Evolutionary conservation across 2,113 vertebrate species (phyloP), one percentile per base, ranked within the genome.

Genomic region (Haemorhous mexicanus): DNA sequence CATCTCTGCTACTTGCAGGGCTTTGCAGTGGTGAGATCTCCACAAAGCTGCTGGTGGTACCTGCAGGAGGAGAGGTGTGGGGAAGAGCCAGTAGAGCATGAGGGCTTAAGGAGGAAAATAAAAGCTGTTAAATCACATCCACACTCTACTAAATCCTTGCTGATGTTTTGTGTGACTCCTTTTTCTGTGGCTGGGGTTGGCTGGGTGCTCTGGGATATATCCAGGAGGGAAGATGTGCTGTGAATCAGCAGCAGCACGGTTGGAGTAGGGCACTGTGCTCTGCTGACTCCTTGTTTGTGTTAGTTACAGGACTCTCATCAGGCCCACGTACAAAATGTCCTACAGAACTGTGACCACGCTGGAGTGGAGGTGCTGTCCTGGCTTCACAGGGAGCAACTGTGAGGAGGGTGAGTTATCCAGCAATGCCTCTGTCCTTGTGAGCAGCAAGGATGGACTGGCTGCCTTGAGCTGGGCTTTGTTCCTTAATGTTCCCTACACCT

Each of bases 291-390:
- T 64, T 89, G 44, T 93, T 91, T 97, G 96, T 97, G 97, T 97
- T 98, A 99, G 99, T 98, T 99, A 99, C 98, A 99, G 99, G 98
- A 99, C 99, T 58, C 92, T 99, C 85, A 97, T 99, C 96, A 98
- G 99, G 87, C 99, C 99, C 14, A 98, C 98, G 0, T 99, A 99
- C 97, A 98, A 98, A 94, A 97, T 98, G 72, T 97, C 98, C 59
- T 99, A 99, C 95, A 98, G 99, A 91, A 99, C 98, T 6, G 98
- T 99, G 94, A 99, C 98, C 0, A 97, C 98, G 2, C 97, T 99
- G 96, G 99, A 99, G 97, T 99, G 99, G 99, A 98, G 98, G 62
- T 99, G 99, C 97, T 99, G 99, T 68, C 99, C 99, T 32, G 99
- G 99, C 39, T 99, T 99, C 90, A 98, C 98, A 0, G 99, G 99